Evolutionary conservation across 2,113 vertebrate genomes (phyloP).

Genomic region (Procavia capensis): DNA sequence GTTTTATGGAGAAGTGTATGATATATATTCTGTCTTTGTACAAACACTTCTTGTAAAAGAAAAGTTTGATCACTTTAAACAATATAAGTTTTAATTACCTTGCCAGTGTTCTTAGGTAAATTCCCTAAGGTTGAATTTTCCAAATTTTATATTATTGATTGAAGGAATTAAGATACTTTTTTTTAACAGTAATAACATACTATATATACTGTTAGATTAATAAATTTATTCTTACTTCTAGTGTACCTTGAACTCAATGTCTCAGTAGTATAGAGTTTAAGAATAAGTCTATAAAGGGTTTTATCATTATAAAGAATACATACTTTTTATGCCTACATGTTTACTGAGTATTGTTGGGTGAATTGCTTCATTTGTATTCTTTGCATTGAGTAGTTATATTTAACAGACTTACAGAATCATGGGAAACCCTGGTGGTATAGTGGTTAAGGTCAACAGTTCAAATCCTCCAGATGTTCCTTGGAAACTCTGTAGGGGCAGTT

Average conservation of each 20-base stretch:
- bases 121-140: constrained; percentile 33
- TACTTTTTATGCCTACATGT: not conserved
- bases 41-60: not conserved
- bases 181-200: constrained; percentile 34
- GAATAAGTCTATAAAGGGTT: constrained; percentile 15
- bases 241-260: not conserved
- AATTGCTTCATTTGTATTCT: constrained; percentile 30
- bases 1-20: constrained; percentile 50
- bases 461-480: no score
- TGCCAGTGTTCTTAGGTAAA: constrained; percentile 4
- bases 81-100: constrained; percentile 3
- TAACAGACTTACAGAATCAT: constrained; percentile 28
- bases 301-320: not conserved
- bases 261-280: not conserved
- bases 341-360: not conserved
- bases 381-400: not conserved
- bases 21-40: not conserved
- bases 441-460: no score
- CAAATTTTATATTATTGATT: not conserved
- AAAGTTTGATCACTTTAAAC: not conserved
- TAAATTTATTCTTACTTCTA: constrained; percentile 8
- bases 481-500: no score
- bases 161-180: constrained; percentile 19
- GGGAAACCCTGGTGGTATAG: no score
- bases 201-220: constrained; percentile 5